Evolutionary conservation across 2,113 vertebrate species (phyloP), one percentile per base, ranked within the genome.

Genomic region (Daboia siamensis): DNA sequence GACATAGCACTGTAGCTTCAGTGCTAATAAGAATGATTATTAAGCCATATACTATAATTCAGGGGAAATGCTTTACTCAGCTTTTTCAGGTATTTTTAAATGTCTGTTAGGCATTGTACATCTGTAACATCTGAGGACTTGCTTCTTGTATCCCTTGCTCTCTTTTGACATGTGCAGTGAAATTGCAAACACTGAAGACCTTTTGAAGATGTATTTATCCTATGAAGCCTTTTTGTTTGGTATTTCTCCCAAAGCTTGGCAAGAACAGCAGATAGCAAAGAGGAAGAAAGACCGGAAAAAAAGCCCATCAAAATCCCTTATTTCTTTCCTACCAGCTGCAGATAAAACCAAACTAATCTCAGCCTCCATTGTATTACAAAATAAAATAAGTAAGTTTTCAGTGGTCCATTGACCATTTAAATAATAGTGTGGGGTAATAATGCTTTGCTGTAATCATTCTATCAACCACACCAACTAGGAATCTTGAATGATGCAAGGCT

Each of bases 211-310:
- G 33, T 97, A 96, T 90, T 93, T 96, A 61, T 94, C 94, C 52
- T 97, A 96, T 5, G 97, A 96, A 91, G n/a, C 91, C 89, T 97
- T 98, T 93, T 95, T 98, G 89, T 90, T 95, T 87, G 94, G 94
- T 86, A 57, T 97, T 57, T 96, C 96, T 80, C 97, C 97, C 17
- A 95, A 95, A 88, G 95, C 96, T 0, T 97, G 97, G 97, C 96
- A 96, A 92, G 51, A 94, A 0, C 87, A 96, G 61, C 96, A 97
- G 84, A 89, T 88, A 0, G 55, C 94, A 55, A 97, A 95, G 54
- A 88, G 86, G 61, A 89, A 94, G 24, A 91, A 89, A 92, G 8
- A 74, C 0, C 21, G 11, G 56, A 57, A 85, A 84, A 90, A 24
- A 59, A 44, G n/a, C 33, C 26, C 12, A 11, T 90, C 92, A 64